Evolutionary conservation across 2,113 vertebrate genomes (phyloP).

Genomic region (Pangasianodon hypophthalmus): DNA sequence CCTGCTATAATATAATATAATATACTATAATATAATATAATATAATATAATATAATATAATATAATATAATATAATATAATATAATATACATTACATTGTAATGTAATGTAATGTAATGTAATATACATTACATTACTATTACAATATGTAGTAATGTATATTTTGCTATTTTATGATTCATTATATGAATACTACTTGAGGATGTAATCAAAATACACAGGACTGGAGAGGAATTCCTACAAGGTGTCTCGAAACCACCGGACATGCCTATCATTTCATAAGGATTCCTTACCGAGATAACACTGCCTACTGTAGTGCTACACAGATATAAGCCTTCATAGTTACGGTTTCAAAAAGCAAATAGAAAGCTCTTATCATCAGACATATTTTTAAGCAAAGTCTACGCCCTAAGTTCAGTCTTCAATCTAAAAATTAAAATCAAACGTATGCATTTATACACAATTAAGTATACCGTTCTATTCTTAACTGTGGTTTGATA

Average conservation of each 20-base stretch:
- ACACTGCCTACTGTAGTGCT: not conserved
- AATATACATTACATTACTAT: too few species aligned
- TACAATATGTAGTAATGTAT: not conserved
- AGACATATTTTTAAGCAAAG: not conserved
- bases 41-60: too few species aligned
- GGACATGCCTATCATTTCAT: slow-evolving; percentile 26
- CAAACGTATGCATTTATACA: not conserved
- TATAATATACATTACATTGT: too few species aligned
- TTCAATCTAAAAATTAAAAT: not conserved
- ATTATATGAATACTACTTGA: not conserved
- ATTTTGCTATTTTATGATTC: not conserved
- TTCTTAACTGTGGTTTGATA: not conserved
- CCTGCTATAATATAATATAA: too few species aligned
- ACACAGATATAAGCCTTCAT: not conserved
- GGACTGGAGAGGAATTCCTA: not conserved
- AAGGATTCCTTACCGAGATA: not conserved
- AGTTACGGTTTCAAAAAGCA: not conserved
- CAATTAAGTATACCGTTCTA: not conserved
- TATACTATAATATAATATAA: too few species aligned
- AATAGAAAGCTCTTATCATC: not conserved
- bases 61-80: too few species aligned
- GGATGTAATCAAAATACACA: not conserved
- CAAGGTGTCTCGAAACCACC: not conserved
- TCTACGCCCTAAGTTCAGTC: not conserved
- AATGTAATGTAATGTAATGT: too few species aligned